Base-by-base conservation (phyloP, 1,140 invertebrate species). In the Danaus plexippus region DNA sequence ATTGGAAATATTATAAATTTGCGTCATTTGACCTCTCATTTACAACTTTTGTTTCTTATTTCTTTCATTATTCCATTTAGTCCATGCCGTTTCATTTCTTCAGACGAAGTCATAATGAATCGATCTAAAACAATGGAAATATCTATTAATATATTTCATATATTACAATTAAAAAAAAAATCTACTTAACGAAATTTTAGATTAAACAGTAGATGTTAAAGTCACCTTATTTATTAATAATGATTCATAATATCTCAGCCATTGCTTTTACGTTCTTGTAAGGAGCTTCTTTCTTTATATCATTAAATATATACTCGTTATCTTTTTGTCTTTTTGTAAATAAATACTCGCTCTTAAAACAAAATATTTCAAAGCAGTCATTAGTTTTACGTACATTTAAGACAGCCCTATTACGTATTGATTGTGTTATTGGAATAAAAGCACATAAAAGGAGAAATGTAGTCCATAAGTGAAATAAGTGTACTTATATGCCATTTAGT, bases 401-500 rank as follows among this genome's bases (percentile, higher is more conserved):
- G 22, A 32, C 7, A 32, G 22, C 7, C 7, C 22, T 8, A 32
- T 32, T 32, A 32, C 22, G 22, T 32, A 32, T 32, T 32, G 22
- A 32, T 32, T 32, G 7, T 32, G 22, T 32, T 32, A 32, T 32
- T 32, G 22, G 22, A 32, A 6, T 32, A 32, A 32, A 32, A 32
- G 22, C 22, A 32, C 22, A 32, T 32, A 32, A 32, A 32, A 32
- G 22, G 22, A 32, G 22, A 32, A 32, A 32, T 32, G 22, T 48
- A 18, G 12, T 13, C 47, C 47, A 48, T 48, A 53, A 45, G 13
- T 40, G 51, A 57, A 45, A 41, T 22, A 43, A 42, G 44, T 57
- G 18, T 52, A 53, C 10, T 53, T 57, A 49, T 57, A 51, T 57
- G 52, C 55, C 55, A 41, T 15, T 57, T 41, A 22, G 13, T n/a